Evolutionary conservation across 2,113 vertebrate species (phyloP), one percentile per base, ranked within the genome.

Genomic region (Erythrolamprus reginae): DNA sequence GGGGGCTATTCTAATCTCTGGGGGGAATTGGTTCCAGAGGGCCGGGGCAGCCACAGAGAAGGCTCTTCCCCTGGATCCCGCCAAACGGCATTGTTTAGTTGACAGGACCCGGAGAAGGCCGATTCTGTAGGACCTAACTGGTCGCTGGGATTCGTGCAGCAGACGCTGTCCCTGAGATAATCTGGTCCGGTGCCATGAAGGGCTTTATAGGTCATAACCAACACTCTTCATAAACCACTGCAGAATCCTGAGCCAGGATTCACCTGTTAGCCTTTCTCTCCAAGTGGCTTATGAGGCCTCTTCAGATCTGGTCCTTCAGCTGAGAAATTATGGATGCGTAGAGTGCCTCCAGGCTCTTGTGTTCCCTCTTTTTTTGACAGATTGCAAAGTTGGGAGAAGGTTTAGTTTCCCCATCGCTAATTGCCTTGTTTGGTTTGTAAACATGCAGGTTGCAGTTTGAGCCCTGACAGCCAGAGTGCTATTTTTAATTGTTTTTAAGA

Each of bases 381-480:
- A 33, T 94, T 83, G 93, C 94, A 89, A 92, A 89, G 88, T 77
- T 92, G 90, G 55, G n/a, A 77, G 95, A 96, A 96, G 93, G 95
- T 96, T 97, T 97, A 96, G 95, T 97, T 96, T 97, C 95, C 95
- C 94, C 94, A 94, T 95, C 93, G 91, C 96, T 97, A 97, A 97
- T 97, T 97, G 97, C 96, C 97, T 95, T 96, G 96, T 97, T 96
- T 96, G 94, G 96, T 97, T 97, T 96, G 96, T 97, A 98, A 97
- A 97, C 96, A 96, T 92, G 96, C 97, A 97, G 96, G 96, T 96
- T 97, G 96, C 94, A 93, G 96, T 95, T 95, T 96, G 94, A 90
- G 92, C 89, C 93, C 94, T 97, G 96, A 97, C 96, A 97, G 96
- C 95, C 92, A 91, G 92, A 93, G 93, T 90, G 94, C 90, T 96